A percentile compares a stretch with the other conserved stretches of the same genome.
Evolutionary conservation across 2,113 vertebrate genomes (phyloP).

Genomic region (Lanius ludovicianus): DNA sequence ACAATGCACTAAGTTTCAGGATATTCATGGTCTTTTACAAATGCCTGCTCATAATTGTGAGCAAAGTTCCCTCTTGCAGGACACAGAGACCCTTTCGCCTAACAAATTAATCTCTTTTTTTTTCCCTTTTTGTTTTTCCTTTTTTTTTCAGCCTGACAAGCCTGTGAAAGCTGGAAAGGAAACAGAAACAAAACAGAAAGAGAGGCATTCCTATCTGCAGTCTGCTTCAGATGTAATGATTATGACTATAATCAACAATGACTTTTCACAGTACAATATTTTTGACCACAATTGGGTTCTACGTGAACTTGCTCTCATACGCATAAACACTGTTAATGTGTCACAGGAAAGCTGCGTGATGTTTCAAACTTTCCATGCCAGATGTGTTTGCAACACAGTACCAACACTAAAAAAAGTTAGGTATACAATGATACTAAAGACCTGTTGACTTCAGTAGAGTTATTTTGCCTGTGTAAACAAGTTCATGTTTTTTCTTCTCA

Average conservation of each 20-base stretch:
- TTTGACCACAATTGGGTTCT: neutral
- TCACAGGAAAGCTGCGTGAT: neutral
- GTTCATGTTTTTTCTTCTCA: fast-evolving
- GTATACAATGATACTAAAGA: neutral
- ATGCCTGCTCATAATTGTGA: neutral
- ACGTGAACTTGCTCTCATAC: neutral
- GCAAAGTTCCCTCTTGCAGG: neutral
- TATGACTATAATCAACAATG: neutral
- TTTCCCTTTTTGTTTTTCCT: no score
- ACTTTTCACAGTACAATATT: neutral
- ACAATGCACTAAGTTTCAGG: neutral
- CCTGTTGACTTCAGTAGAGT: neutral
- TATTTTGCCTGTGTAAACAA: neutral
- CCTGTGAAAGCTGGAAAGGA: neutral
- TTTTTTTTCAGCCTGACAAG: neutral
- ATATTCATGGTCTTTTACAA: neutral
- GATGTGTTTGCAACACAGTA: neutral
- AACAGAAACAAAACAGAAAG: neutral
- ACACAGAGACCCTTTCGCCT: neutral
- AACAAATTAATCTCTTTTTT: neutral
- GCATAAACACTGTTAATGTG: neutral
- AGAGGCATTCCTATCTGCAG: neutral
- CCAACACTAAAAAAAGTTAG: neutral
- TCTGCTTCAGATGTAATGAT: neutral
- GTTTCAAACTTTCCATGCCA: neutral